Evolutionary conservation across 1,140 invertebrate genomes (phyloP), one percentile per base, ranked within the genome.

Genomic region (Dinothrombium tinctorium): DNA sequence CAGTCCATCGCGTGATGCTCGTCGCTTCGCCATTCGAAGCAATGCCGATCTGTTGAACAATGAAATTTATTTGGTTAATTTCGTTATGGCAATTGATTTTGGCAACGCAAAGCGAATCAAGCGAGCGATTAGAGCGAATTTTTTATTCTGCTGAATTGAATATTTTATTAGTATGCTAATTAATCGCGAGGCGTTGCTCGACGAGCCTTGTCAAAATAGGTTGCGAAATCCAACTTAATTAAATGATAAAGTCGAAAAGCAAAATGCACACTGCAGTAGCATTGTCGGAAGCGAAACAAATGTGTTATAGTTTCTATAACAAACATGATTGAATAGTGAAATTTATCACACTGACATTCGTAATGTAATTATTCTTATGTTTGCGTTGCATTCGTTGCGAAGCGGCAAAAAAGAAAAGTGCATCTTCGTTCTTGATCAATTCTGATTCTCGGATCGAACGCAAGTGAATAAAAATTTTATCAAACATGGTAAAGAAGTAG

Each of bases 1-100:
- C 7, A 51, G 39, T 4, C 50, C 50, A 37, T 51, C 50, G 19
- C 49, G 29, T 6, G 40, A 40, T 6, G 45, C 42, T 7, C 50
- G 29, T 42, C 46, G 43, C 35, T 48, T 47, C 4, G 50, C 49
- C 50, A 51, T 52, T 3, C 49, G 39, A 21, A 48, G 37, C 2
- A 50, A 26, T n/a, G 48, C 47, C 14, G 37, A 40, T 43, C 41
- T 43, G 29, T 25, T 20, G 8, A 37, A 17, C 15, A 21, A 1
- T 14, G 7, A 39, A n/a, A n/a, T n/a, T n/a, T n/a, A n/a, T n/a
- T n/a, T n/a, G n/a, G n/a, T n/a, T n/a, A n/a, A n/a, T n/a, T n/a
- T n/a, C n/a, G n/a, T n/a, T n/a, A 37, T 4, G 14, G 23, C 8
- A 37, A 17, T 21, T 20, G 15, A 4, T 4, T 21, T 7, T 11